phyloP scores from a whole-genome alignment of 2,113 vertebrate genomes.

The Andinoacara biseriatus region DNA sequence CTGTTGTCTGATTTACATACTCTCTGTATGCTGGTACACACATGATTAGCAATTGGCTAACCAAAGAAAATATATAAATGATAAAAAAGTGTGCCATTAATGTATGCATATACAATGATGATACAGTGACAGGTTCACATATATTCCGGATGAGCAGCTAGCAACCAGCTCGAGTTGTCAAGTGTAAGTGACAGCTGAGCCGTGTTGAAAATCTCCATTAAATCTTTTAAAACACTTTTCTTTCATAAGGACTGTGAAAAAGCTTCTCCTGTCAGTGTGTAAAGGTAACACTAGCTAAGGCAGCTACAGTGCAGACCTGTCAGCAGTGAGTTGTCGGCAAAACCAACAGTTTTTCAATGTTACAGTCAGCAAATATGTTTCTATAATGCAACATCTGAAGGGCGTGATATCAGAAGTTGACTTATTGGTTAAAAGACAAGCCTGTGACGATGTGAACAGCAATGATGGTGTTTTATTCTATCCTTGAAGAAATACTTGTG shows the following conservation, averaged over 20 bases:
- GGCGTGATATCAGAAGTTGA: not conserved
- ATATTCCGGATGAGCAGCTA: not conserved
- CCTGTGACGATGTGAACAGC: not conserved
- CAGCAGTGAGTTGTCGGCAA: not conserved
- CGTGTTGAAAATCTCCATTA: not conserved
- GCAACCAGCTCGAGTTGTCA: not conserved
- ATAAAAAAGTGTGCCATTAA: not conserved
- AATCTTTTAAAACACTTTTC: not conserved
- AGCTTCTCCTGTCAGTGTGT: not conserved
- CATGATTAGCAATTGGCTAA: not conserved
- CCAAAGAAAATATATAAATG: not conserved
- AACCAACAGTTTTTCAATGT: constrained; percentile 9
- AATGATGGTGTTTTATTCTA: not conserved
- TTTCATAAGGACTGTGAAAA: constrained; percentile 6
- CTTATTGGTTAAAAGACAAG: not conserved
- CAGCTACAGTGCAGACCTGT: constrained; percentile 1
- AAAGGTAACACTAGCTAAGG: not conserved
- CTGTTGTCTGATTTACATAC: not conserved
- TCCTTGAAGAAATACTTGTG: not conserved
- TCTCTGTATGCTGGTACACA: not conserved
- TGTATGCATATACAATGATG: not conserved
- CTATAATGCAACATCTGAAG: not conserved
- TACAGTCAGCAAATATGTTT: not conserved
- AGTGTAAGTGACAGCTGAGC: not conserved
- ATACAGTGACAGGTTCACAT: not conserved